Conservation (phyloP, 1,140 invertebrate genomes). For the Procambarus clarkii region DNA sequence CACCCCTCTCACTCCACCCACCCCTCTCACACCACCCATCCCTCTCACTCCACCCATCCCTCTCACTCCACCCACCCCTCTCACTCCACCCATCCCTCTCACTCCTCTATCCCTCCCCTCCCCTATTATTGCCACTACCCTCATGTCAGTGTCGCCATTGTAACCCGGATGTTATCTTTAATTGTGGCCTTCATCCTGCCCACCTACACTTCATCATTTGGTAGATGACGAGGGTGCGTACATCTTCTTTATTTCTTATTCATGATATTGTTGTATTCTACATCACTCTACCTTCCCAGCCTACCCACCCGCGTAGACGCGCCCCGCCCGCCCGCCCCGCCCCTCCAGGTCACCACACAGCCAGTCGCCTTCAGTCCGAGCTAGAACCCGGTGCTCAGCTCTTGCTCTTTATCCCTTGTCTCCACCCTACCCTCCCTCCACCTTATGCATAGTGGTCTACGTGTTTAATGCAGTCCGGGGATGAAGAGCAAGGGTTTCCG, state of each 20-base stretch:
- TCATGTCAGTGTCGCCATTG: neutral
- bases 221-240: constrained; percentile 58
- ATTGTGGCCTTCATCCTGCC: neutral
- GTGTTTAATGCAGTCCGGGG: neutral
- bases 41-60: no score
- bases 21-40: no score
- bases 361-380: no score
- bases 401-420: neutral
- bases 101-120: no score
- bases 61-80: no score
- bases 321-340: neutral
- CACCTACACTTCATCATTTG: constrained; percentile 1
- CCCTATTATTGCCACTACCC: no score
- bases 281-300: neutral
- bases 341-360: neutral
- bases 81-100: no score
- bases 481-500: neutral
- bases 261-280: neutral
- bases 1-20: no score
- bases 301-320: no score
- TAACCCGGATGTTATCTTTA: neutral
- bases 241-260: constrained; percentile 7
- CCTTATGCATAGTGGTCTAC: neutral
- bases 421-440: neutral
- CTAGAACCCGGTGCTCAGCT: neutral